Percentiles rank a stretch among this genome's conserved stretches.
Conservation (phyloP, 1,140 invertebrate genomes). For the Myzus persicae region DNA sequence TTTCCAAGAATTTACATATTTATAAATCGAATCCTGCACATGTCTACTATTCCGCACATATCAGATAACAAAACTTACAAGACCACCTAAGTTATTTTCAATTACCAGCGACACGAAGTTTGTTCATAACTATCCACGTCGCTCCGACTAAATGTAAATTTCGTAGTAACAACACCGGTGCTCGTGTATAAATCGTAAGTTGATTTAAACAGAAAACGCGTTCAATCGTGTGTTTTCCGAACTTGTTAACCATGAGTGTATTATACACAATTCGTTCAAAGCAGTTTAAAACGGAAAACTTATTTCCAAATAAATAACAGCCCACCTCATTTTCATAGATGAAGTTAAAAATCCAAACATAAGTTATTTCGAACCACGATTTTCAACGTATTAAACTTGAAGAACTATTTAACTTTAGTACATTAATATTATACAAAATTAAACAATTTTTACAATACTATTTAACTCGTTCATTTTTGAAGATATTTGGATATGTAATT, state of each 20-base stretch:
- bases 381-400: neutral
- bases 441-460: neutral
- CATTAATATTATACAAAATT: no score
- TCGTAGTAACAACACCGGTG: neutral
- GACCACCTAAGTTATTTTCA: constrained; percentile 11
- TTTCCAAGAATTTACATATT: constrained; percentile 14
- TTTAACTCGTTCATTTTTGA: neutral
- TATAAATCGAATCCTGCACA: neutral
- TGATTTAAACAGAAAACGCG: constrained; percentile 41
- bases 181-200: constrained; percentile 9
- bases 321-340: neutral
- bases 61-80: neutral
- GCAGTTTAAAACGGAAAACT: neutral
- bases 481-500: neutral
- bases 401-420: neutral
- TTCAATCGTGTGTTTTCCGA: constrained; percentile 9
- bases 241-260: constrained; percentile 23
- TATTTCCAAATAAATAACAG: neutral
- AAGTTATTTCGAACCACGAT: neutral
- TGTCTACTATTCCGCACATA: neutral
- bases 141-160: constrained; percentile 52
- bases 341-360: neutral
- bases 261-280: neutral
- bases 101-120: constrained; percentile 29
- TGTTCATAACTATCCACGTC: constrained; percentile 42